These are phyloP conservation scores for Temnothorax ravouxi DNA, from an alignment of 2,888 invertebrate species.

Conservation along the genomic window DNA sequence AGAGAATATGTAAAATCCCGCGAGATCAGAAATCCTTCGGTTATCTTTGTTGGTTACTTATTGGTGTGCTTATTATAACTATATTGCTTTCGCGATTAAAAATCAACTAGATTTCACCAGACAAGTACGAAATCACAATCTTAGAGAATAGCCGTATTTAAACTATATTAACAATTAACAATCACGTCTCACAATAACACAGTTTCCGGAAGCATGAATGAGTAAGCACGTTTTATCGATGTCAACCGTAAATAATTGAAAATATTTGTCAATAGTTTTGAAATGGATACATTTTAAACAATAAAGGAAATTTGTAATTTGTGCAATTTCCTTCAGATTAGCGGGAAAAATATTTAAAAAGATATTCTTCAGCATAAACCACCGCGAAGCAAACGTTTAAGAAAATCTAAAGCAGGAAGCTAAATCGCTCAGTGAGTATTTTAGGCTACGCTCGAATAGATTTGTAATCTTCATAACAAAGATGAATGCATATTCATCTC, in stretches of 20 bases:
- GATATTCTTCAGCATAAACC: constrained; percentile 11
- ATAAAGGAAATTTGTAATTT: constrained; percentile 55
- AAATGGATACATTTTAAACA: constrained; percentile 56
- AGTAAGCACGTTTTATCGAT: background rate
- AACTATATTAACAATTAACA: too few species aligned
- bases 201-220: background rate
- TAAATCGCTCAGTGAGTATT: constrained; percentile 64
- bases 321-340: constrained; percentile 42
- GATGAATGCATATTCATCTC: constrained; percentile 40
- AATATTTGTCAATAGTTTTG: background rate
- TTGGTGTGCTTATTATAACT: constrained; percentile 17
- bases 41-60: constrained; percentile 59
- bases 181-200: background rate
- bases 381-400: constrained; percentile 65
- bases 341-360: background rate
- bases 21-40: constrained; percentile 72
- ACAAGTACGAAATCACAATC: too few species aligned
- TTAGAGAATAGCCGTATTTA: too few species aligned
- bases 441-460: constrained; percentile 27
- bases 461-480: constrained; percentile 33
- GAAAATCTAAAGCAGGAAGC: constrained; percentile 71
- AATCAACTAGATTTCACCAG: too few species aligned
- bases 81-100: too few species aligned
- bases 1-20: constrained; percentile 80
- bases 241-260: background rate